phyloP scores from a whole-genome alignment of 2,888 invertebrate genomes.

The Drosophila stalkeri region DNA sequence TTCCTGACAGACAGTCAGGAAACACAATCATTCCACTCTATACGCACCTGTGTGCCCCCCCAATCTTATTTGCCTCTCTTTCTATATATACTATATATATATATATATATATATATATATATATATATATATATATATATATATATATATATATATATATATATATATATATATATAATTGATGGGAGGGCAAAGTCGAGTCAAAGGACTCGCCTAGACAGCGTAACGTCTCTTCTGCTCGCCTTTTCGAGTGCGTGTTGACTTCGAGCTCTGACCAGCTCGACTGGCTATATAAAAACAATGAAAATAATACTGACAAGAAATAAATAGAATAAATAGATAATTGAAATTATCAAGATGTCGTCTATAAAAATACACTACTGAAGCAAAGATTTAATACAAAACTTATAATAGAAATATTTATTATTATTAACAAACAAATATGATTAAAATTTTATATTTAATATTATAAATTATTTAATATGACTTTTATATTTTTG shows the following conservation, averaged over 20 bases:
- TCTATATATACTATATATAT: background rate
- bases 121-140: background rate
- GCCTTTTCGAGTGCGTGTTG: constrained; percentile 27
- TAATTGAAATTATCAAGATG: constrained; percentile 1
- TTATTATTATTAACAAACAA: too few species aligned
- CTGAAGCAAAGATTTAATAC: too few species aligned
- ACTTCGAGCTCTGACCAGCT: constrained; percentile 8
- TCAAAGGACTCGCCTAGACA: constrained; percentile 4
- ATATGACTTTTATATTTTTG: too few species aligned
- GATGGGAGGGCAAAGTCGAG: background rate
- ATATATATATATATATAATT: background rate
- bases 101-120: background rate
- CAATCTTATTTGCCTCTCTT: background rate
- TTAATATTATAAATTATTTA: too few species aligned
- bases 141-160: background rate
- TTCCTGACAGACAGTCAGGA: constrained; percentile 30
- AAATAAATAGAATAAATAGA: constrained; percentile 10
- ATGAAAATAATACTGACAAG: background rate
- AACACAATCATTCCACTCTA: constrained; percentile 11
- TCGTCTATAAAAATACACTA: background rate
- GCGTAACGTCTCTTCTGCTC: background rate
- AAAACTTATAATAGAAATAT: too few species aligned
- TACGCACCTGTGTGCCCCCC: constrained; percentile 21
- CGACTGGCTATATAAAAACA: constrained; percentile 13
- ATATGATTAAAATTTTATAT: too few species aligned